Conservation (phyloP, 2,888 invertebrate genomes). For the Parnassius orleans region DNA sequence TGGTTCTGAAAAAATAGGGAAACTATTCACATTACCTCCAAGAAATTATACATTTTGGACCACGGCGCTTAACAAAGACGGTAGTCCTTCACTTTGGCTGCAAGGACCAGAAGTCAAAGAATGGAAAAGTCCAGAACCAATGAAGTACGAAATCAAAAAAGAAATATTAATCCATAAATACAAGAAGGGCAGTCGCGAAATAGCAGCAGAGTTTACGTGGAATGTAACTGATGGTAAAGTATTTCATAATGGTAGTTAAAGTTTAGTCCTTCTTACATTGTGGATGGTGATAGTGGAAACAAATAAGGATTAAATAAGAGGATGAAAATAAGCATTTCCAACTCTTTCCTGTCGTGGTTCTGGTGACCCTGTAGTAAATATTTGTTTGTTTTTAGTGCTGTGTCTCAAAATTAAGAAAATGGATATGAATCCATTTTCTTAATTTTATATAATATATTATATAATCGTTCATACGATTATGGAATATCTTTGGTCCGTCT, state of each 20-base stretch:
- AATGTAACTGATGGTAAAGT: slow-evolving; percentile 45
- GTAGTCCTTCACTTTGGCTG: slow-evolving; percentile 40
- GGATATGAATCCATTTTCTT: no score
- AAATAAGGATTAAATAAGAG: no score
- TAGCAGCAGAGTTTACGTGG: slow-evolving; percentile 39
- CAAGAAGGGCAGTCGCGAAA: slow-evolving; percentile 20
- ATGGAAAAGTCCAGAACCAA: slow-evolving; percentile 29
- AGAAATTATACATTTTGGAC: slow-evolving; percentile 43
- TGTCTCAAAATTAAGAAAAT: no score
- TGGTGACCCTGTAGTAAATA: no score
- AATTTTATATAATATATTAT: no score
- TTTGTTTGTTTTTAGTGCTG: no score
- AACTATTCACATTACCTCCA: slow-evolving; percentile 23
- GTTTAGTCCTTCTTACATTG: no score
- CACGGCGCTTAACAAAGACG: slow-evolving; percentile 34
- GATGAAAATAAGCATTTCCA: no score
- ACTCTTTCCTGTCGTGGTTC: no score
- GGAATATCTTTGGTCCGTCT: no score
- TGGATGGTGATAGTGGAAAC: no score
- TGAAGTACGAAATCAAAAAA: slow-evolving; percentile 29
- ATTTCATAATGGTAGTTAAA: background rate
- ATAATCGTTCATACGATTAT: no score
- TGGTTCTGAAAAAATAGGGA: slow-evolving; percentile 19
- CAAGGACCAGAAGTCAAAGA: slow-evolving; percentile 36
- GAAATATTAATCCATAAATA: slow-evolving; percentile 29